Percentiles rank a stretch among this genome's conserved stretches.
These are phyloP conservation scores for Oreochromis mossambicus DNA, from an alignment of 2,797 vertebrate genomes.

Conservation along the genomic window DNA sequence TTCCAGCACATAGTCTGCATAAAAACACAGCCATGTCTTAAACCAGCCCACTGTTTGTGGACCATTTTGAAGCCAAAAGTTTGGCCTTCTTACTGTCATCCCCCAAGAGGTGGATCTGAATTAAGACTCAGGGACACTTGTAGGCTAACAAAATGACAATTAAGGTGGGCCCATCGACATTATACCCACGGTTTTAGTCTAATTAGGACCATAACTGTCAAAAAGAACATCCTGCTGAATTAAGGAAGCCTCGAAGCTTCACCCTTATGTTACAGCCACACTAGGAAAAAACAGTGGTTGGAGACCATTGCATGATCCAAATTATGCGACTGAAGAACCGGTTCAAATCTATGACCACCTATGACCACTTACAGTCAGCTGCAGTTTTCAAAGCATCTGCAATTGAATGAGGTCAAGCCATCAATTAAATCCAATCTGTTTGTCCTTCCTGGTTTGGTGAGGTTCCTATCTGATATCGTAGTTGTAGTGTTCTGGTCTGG, in stretches of 20 bases:
- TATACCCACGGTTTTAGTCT: neutral
- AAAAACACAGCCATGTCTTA: neutral
- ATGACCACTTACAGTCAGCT: neutral
- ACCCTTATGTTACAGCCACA: neutral
- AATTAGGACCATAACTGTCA: neutral
- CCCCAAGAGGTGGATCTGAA: neutral
- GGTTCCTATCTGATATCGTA: neutral
- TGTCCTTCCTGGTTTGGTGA: neutral
- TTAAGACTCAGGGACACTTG: neutral
- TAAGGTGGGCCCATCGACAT: neutral
- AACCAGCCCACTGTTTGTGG: neutral
- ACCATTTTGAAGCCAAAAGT: neutral
- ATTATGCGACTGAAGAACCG: neutral
- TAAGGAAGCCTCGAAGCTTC: neutral
- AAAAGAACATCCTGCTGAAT: neutral
- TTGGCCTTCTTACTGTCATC: neutral
- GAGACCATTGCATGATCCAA: neutral
- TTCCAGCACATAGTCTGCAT: neutral
- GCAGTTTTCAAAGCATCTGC: neutral
- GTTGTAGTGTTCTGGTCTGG: neutral
- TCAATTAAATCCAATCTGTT: neutral
- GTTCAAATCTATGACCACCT: neutral
- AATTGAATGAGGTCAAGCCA: neutral
- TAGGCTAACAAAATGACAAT: neutral
- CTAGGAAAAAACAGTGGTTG: neutral